Evolutionary conservation across 2,888 invertebrate genomes (phyloP).

Genomic region (Ischnus inquisitorius): DNA sequence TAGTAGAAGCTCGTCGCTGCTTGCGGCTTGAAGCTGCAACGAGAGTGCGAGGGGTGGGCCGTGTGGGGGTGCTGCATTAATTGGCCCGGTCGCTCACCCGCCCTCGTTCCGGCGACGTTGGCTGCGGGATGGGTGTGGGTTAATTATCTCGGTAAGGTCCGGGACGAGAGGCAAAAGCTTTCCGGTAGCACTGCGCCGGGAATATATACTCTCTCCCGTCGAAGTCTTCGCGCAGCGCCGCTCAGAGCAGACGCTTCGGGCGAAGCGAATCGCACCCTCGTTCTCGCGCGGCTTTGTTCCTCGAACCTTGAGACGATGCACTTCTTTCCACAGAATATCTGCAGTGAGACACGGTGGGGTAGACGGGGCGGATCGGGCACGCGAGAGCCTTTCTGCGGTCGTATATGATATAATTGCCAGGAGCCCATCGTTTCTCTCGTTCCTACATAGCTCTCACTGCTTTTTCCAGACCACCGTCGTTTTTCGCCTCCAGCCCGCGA

Average conservation of each 20-base stretch:
- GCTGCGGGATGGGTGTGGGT: conserved; percentile 19
- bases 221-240: conserved; percentile 52
- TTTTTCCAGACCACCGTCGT: neutral
- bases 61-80: conserved; percentile 52
- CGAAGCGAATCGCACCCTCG: conserved; percentile 40
- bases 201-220: conserved; percentile 51
- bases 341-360: neutral
- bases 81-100: conserved; percentile 51
- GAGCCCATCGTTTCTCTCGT: neutral
- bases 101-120: conserved; percentile 55
- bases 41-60: no score
- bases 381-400: conserved; percentile 15
- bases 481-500: neutral
- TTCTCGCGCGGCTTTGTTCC: conserved; percentile 17
- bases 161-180: conserved; percentile 38
- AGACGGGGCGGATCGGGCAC: neutral
- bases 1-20: conserved; percentile 26
- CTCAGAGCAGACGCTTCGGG: conserved; percentile 29
- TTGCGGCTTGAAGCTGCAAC: conserved; percentile 44
- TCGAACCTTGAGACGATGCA: conserved; percentile 23
- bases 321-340: conserved; percentile 3
- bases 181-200: conserved; percentile 11
- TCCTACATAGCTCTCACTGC: neutral
- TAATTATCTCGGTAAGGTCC: conserved; percentile 62
- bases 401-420: conserved; percentile 1